Conservation (phyloP, 2,797 vertebrate genomes). For the Danionella dracula region DNA sequence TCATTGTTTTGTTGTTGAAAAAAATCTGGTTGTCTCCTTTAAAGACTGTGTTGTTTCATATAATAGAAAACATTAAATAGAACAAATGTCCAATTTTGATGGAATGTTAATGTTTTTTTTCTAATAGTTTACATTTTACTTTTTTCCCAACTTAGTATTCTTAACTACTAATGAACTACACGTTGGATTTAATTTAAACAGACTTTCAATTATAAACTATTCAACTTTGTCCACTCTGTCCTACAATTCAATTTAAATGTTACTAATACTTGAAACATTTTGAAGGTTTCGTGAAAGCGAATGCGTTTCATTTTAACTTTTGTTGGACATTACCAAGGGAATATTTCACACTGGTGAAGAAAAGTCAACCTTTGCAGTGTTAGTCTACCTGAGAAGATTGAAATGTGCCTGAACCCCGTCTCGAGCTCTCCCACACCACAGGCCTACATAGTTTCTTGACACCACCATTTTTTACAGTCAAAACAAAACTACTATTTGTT, state of each 20-base stretch:
- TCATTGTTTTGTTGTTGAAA: no score
- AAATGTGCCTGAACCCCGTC: constrained; percentile 39
- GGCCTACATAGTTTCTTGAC: constrained; percentile 52
- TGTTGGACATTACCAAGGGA: not conserved
- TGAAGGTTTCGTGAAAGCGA: not conserved
- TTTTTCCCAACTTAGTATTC: no score
- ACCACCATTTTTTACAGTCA: constrained; percentile 52
- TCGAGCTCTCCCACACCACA: constrained; percentile 33
- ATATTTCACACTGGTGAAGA: constrained; percentile 26
- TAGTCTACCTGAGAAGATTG: constrained; percentile 41
- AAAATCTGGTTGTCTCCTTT: no score
- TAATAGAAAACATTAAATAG: no score
- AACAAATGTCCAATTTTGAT: no score
- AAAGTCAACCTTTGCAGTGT: constrained; percentile 21
- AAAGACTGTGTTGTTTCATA: no score
- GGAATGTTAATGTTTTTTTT: no score
- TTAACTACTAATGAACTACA: no score
- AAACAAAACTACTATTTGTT: constrained; percentile 59
- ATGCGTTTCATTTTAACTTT: not conserved
- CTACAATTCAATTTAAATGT: not conserved
- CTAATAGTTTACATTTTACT: no score
- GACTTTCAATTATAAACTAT: no score
- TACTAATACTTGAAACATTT: not conserved
- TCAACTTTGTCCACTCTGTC: no score
- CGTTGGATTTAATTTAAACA: no score